Evolutionary conservation across 2,797 vertebrate species (phyloP).

Genomic region (Menidia menidia): DNA sequence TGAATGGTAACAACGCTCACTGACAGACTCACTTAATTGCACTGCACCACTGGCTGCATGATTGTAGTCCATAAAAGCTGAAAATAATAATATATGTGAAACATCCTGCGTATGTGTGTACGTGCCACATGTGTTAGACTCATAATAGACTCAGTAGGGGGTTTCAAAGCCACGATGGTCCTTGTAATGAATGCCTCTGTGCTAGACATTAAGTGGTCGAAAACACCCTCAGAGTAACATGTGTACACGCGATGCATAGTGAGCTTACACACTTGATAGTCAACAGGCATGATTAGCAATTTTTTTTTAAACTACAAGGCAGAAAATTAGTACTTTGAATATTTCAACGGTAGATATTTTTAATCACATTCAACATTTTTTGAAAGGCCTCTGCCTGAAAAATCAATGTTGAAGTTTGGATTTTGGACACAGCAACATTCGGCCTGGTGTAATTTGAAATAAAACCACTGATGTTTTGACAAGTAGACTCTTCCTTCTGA

Average conservation of each 20-base stretch:
- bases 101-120: slow-evolving; percentile 45
- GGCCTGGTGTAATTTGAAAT: too few species aligned
- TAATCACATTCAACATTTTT: too few species aligned
- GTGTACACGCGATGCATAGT: slow-evolving; percentile 8
- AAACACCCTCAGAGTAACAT: slow-evolving; percentile 19
- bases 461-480: too few species aligned
- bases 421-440: too few species aligned
- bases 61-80: slow-evolving; percentile 58
- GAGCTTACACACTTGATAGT: background rate
- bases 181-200: slow-evolving; percentile 39
- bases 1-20: slow-evolving; percentile 30
- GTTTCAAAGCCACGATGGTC: slow-evolving; percentile 45
- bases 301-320: too few species aligned
- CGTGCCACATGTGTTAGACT: slow-evolving; percentile 63
- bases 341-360: too few species aligned
- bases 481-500: too few species aligned
- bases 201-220: background rate
- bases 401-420: too few species aligned
- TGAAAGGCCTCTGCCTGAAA: too few species aligned
- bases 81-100: slow-evolving; percentile 62
- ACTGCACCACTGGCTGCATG: slow-evolving; percentile 25
- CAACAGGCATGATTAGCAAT: too few species aligned
- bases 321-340: too few species aligned
- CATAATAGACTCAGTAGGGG: slow-evolving; percentile 56
- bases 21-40: slow-evolving; percentile 28